These are phyloP conservation scores for Euphysa ruthae DNA, from an alignment of 30 jellyfish, hydroid and myxozoan genomes.

Conservation along the genomic window DNA sequence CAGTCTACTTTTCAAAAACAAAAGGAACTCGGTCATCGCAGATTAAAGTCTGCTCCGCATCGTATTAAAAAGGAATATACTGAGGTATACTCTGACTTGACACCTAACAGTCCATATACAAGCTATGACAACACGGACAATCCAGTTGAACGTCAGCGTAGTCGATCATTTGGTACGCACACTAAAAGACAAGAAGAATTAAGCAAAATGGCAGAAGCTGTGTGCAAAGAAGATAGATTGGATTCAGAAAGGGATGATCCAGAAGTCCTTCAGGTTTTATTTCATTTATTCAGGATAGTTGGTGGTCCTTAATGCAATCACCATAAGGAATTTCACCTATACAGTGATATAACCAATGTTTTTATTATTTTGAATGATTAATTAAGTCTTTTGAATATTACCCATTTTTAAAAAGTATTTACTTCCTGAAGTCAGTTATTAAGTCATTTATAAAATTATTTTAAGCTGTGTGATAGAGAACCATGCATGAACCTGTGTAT, in stretches of 20 bases:
- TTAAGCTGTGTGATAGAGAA: too few species aligned
- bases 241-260: constrained; percentile 94
- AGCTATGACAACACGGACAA: background rate
- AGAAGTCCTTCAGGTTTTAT: constrained; percentile 75
- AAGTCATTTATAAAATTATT: too few species aligned
- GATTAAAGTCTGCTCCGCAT: constrained; percentile 70
- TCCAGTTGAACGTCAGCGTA: constrained; percentile 24
- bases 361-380: too few species aligned
- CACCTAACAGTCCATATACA: constrained; percentile 16
- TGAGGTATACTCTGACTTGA: constrained; percentile 8
- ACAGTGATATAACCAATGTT: too few species aligned
- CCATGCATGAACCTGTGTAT: too few species aligned
- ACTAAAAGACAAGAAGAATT: constrained; percentile 49
- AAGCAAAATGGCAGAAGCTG: constrained; percentile 67
- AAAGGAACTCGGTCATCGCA: constrained; percentile 71
- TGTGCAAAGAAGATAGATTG: constrained; percentile 70
- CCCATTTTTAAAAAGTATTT: too few species aligned
- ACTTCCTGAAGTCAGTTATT: too few species aligned
- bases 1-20: constrained; percentile 12
- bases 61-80: background rate
- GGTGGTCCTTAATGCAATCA: too few species aligned
- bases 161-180: constrained; percentile 41
- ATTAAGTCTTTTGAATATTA: too few species aligned
- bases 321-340: too few species aligned
- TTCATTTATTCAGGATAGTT: background rate